Percentiles rank a stretch among this genome's conserved stretches.
These are phyloP conservation scores for Misgurnus anguillicaudatus DNA, from an alignment of 2,113 vertebrate species.

Conservation along the genomic window DNA sequence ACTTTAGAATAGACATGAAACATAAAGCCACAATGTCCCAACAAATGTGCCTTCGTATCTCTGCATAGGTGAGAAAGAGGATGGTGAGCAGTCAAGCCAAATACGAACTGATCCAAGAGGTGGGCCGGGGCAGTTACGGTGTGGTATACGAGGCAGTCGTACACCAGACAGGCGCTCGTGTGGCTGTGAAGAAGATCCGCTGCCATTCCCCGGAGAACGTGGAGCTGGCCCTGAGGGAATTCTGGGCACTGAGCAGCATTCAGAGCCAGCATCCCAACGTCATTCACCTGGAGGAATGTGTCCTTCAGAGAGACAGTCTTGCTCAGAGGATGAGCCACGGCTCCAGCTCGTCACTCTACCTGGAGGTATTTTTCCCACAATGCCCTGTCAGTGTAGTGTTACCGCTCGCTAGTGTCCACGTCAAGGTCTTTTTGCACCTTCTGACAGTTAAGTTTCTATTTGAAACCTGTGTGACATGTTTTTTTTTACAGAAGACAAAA, in stretches of 20 bases:
- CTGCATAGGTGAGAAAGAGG: constrained; percentile 75
- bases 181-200: constrained; percentile 97
- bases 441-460: too few relatives aligned
- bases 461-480: too few relatives aligned
- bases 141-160: constrained; percentile 97
- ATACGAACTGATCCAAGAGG: constrained; percentile 98
- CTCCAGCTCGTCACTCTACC: constrained; percentile 90
- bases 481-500: too few relatives aligned
- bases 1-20: too few relatives aligned
- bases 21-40: too few relatives aligned
- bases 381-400: neutral
- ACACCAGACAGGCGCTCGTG: constrained; percentile 85
- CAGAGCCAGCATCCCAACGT: constrained; percentile 98
- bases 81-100: constrained; percentile 99
- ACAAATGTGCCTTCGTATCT: neutral
- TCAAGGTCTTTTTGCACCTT: too few relatives aligned
- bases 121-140: constrained; percentile 97
- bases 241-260: constrained; percentile 99
- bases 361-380: constrained; percentile 79
- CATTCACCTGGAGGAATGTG: constrained; percentile 96
- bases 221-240: constrained; percentile 94
- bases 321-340: constrained; percentile 96
- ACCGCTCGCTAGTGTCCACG: too few relatives aligned
- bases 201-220: constrained; percentile 97
- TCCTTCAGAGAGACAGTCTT: constrained; percentile 92